A percentile compares a stretch with the other conserved stretches of the same genome.
Conservation (phyloP, 2,888 invertebrate species). For the Imbricaverruca yamaguchii region DNA sequence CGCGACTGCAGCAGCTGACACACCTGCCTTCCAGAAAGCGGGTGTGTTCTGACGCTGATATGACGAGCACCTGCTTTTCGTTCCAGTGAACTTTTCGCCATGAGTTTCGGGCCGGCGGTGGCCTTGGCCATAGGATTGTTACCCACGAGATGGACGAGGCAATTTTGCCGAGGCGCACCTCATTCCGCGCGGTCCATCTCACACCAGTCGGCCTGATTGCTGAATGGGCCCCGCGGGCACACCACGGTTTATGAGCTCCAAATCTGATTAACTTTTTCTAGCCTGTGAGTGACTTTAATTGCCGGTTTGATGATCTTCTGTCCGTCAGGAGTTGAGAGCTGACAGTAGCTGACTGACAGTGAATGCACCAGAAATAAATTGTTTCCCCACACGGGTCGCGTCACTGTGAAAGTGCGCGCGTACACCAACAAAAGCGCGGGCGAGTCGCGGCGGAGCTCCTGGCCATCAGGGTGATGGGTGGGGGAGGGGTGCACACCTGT, state of each 20-base stretch:
- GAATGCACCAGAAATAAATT: not conserved
- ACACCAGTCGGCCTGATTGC: not conserved
- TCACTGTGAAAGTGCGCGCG: not conserved
- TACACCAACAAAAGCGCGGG: not conserved
- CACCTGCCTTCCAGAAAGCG: too few relatives aligned
- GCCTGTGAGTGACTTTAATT: constrained; percentile 21
- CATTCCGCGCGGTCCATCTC: not conserved
- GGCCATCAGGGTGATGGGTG: not conserved
- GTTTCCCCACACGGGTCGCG: not conserved
- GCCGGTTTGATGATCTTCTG: constrained; percentile 16
- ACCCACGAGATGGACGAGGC: not conserved
- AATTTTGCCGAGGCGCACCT: not conserved
- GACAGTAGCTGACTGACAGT: not conserved
- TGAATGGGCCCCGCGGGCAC: not conserved
- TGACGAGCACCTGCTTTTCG: too few relatives aligned
- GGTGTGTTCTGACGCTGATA: too few relatives aligned
- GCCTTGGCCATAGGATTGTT: too few relatives aligned
- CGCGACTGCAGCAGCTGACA: too few relatives aligned
- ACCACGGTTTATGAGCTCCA: not conserved
- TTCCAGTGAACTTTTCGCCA: too few relatives aligned
- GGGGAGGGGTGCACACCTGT: too few relatives aligned
- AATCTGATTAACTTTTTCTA: constrained; percentile 21
- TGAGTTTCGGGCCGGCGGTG: too few relatives aligned
- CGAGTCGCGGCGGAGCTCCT: not conserved
- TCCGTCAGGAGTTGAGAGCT: not conserved